phyloP scores from a whole-genome alignment of 1,140 invertebrate species.

The Temnothorax nylanderi region DNA sequence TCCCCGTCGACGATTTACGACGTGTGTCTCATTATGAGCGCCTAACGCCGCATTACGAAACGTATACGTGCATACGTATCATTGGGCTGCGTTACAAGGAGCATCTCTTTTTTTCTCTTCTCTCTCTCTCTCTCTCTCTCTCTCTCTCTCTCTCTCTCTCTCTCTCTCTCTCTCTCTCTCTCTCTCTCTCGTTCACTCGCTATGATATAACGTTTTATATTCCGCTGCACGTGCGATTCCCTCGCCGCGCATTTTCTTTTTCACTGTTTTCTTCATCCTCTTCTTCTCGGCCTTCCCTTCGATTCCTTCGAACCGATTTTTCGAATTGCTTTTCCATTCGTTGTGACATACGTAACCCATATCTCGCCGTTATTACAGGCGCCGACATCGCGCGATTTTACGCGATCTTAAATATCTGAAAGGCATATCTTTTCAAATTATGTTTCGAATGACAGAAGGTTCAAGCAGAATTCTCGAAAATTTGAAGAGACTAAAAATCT shows the following conservation, averaged over 20 bases:
- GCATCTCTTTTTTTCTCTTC: neutral
- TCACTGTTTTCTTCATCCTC: neutral
- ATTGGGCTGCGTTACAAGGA: constrained; percentile 29
- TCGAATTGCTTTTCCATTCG: neutral
- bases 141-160: neutral
- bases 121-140: neutral
- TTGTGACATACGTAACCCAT: constrained; percentile 17
- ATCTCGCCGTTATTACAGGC: constrained; percentile 27
- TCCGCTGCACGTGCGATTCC: neutral
- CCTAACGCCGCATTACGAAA: constrained; percentile 75
- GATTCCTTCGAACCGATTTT: neutral
- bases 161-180: neutral
- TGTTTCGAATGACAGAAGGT: neutral
- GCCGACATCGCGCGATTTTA: neutral
- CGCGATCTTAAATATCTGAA: neutral
- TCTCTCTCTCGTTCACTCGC: neutral
- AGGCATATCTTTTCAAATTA: neutral
- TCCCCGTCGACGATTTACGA: constrained; percentile 70
- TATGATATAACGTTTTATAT: constrained; percentile 52
- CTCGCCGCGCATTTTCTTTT: constrained; percentile 2
- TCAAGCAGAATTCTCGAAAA: neutral
- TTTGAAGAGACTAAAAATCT: neutral
- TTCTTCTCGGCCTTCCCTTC: neutral
- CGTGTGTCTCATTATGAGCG: constrained; percentile 73
- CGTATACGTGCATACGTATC: constrained; percentile 43